A percentile compares a stretch with the other conserved stretches of the same genome.
Evolutionary conservation across 2,888 invertebrate species (phyloP).

Genomic region (Deroplatys truncata): DNA sequence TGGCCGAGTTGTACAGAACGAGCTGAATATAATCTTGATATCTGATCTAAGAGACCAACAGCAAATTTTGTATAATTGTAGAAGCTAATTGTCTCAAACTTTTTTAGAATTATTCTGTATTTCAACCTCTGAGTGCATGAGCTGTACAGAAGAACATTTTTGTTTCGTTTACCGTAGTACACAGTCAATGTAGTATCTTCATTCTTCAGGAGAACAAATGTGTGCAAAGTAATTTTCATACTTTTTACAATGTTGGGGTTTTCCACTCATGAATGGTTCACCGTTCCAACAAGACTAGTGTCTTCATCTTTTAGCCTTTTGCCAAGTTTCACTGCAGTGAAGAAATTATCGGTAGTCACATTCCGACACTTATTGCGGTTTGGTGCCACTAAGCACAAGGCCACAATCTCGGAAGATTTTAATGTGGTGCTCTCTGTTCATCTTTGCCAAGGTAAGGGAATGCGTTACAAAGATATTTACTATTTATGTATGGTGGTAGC

Average conservation of each 20-base stretch:
- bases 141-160: background rate
- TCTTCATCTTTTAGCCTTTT: background rate
- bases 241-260: too few relatives aligned
- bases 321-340: slow-evolving; percentile 21
- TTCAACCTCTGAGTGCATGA: background rate
- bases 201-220: too few relatives aligned
- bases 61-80: too few relatives aligned
- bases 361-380: slow-evolving; percentile 31
- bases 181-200: too few relatives aligned
- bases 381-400: slow-evolving; percentile 34
- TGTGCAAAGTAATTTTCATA: too few relatives aligned
- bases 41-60: too few relatives aligned
- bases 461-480: slow-evolving; percentile 32
- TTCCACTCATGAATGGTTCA: background rate
- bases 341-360: slow-evolving; percentile 24
- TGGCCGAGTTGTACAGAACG: too few relatives aligned
- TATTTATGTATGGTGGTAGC: slow-evolving; percentile 33
- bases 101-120: background rate
- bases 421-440: slow-evolving; percentile 29
- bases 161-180: background rate
- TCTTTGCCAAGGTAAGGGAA: slow-evolving; percentile 35
- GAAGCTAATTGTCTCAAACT: too few relatives aligned
- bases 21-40: too few relatives aligned
- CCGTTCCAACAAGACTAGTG: background rate
- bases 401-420: slow-evolving; percentile 34